Conservation (phyloP, 2,888 invertebrate genomes). For the Brachyopa scutellaris region DNA sequence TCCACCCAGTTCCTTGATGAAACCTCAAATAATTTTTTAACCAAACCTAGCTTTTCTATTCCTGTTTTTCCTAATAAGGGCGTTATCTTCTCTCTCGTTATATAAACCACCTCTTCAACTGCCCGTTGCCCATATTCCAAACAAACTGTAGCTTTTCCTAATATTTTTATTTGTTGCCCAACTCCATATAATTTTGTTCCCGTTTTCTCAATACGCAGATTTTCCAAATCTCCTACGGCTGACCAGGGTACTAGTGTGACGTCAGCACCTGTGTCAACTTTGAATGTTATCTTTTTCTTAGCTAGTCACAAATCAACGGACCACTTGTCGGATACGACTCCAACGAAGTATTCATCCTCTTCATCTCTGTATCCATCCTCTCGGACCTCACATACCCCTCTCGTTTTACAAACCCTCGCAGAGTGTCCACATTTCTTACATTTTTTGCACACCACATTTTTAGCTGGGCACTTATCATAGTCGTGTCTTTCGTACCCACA, state of each 20-base stretch:
- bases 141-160: too few species aligned
- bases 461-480: slow-evolving; percentile 12
- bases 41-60: slow-evolving; percentile 29
- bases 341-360: slow-evolving; percentile 16
- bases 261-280: slow-evolving; percentile 35
- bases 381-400: not conserved
- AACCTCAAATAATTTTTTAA: slow-evolving; percentile 25
- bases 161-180: too few species aligned
- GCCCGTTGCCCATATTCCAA: too few species aligned
- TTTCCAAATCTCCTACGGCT: not conserved
- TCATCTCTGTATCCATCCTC: not conserved
- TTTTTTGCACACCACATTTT: slow-evolving; percentile 6
- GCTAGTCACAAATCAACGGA: slow-evolving; percentile 23
- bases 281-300: slow-evolving; percentile 6
- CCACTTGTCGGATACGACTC: slow-evolving; percentile 8
- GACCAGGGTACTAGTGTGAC: slow-evolving; percentile 15
- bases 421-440: slow-evolving; percentile 14
- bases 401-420: slow-evolving; percentile 12
- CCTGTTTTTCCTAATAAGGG: slow-evolving; percentile 5
- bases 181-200: not conserved
- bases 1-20: slow-evolving; percentile 9
- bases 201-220: not conserved
- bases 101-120: too few species aligned
- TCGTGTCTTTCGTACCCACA: slow-evolving; percentile 28
- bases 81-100: not conserved